Conservation (phyloP, 2,113 vertebrate species). For the Amblyopsis rosae region DNA sequence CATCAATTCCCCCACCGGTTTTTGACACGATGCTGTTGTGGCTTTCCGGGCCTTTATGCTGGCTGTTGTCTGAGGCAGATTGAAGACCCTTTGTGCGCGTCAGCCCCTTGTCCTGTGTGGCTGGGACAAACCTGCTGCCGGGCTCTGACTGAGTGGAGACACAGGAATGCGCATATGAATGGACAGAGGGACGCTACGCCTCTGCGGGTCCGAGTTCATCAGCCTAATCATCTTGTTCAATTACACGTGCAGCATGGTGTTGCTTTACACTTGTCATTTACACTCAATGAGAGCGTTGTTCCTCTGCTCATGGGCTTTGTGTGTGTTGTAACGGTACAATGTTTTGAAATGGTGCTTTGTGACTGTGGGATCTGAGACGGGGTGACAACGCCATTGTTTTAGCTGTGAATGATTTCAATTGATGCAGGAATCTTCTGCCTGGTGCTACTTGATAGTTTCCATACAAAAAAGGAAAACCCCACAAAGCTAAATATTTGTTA, state of each 20-base stretch:
- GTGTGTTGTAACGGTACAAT: conserved; percentile 30
- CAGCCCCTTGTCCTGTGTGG: conserved; percentile 68
- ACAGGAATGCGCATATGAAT: conserved; percentile 75
- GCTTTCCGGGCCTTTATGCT: conserved; percentile 74
- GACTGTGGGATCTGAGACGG: conserved; percentile 11
- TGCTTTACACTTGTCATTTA: conserved; percentile 44
- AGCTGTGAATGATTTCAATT: conserved; percentile 32
- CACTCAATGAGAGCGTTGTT: conserved; percentile 51
- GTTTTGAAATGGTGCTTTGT: neutral
- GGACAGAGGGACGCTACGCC: conserved; percentile 52
- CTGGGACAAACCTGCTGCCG: conserved; percentile 67
- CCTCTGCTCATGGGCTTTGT: neutral
- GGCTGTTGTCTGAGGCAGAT: conserved; percentile 71
- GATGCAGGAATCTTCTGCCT: conserved; percentile 20
- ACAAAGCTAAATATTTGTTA: no score
- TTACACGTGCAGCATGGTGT: conserved; percentile 59
- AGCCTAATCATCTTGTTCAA: conserved; percentile 66
- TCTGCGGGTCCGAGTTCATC: conserved; percentile 60
- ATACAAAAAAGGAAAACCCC: neutral
- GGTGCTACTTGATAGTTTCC: neutral
- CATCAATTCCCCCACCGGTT: conserved; percentile 48
- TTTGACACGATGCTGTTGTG: conserved; percentile 67
- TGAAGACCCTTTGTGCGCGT: conserved; percentile 71
- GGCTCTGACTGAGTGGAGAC: conserved; percentile 59
- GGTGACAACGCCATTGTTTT: conserved; percentile 33